Evolutionary conservation across 2,888 invertebrate genomes (phyloP), one percentile per base, ranked within the genome.

Genomic region (Shargacucullia verbasci): DNA sequence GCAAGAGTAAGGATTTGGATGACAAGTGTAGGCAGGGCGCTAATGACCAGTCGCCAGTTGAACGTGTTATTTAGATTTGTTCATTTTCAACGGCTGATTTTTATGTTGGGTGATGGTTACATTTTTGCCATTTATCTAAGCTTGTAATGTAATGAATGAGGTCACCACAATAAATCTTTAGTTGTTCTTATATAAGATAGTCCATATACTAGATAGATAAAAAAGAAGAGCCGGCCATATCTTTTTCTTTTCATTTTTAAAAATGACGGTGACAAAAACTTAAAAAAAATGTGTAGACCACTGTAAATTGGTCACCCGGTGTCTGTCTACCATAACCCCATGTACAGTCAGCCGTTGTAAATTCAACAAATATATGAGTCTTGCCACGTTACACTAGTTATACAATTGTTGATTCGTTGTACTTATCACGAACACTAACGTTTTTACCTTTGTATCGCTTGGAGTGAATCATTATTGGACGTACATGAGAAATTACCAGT

Each of bases 371-470:
- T 62, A 40, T 11, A 49, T 12, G 43, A 81, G 55, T 89, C 88
- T 88, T 89, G 90, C 89, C 88, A 87, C 73, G 79, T 85, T 82
- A 70, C 73, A 72, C 50, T 77, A 79, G 63, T 77, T 86, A 83
- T 87, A 88, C 85, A 84, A 78, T 81, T 86, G 88, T 89, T 89
- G 80, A 82, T 67, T 80, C 79, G 74, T 84, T 85, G 75, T 79
- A 77, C 59, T 73, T 55, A 50, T 27, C 63, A 45, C 44, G 40
- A 62, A 49, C 52, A 52, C 62, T 57, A 12, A 33, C 29, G 38
- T 43, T 58, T n/a, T 52, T 20, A 50, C 9, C 7, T 65, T 44
- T 34, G 29, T 61, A 39, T 15, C 37, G 58, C 61, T 74, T 60
- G 31, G 58, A 47, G 38, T 43, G 29, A 29, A 25, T 29, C 20